These are phyloP conservation scores for Semnornis frantzii DNA, from an alignment of 2,113 vertebrate species.

Conservation along the genomic window DNA sequence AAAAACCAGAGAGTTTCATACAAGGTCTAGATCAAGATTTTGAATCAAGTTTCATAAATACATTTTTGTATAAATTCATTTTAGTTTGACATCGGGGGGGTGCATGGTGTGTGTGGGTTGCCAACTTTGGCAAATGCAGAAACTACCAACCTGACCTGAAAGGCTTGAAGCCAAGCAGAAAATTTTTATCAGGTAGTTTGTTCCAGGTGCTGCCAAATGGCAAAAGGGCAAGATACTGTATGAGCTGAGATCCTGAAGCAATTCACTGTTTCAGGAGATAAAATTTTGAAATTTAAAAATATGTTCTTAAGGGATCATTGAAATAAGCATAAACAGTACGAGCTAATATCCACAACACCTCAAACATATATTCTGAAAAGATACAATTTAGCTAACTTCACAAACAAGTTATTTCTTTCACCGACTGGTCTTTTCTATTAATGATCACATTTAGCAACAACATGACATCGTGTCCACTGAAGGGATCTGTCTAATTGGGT, in stretches of 20 bases:
- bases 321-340: not conserved
- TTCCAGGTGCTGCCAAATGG: not conserved
- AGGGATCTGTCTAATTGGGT: slow-evolving; percentile 9
- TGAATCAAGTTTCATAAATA: not conserved
- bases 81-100: not conserved
- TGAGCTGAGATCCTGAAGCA: not conserved
- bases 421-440: not conserved
- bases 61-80: not conserved
- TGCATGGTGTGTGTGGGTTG: not conserved
- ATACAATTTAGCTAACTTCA: not conserved
- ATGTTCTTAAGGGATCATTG: not conserved
- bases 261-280: not conserved
- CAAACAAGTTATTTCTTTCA: not conserved
- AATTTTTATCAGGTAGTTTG: not conserved
- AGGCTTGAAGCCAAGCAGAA: not conserved
- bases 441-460: not conserved
- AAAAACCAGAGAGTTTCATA: not conserved
- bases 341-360: not conserved
- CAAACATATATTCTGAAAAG: not conserved
- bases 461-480: not conserved
- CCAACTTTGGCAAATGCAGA: not conserved
- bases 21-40: not conserved
- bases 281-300: not conserved
- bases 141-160: not conserved
- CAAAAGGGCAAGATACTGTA: not conserved